phyloP scores from a whole-genome alignment of 2,888 invertebrate species.

The Koerneria pararmatus region DNA sequence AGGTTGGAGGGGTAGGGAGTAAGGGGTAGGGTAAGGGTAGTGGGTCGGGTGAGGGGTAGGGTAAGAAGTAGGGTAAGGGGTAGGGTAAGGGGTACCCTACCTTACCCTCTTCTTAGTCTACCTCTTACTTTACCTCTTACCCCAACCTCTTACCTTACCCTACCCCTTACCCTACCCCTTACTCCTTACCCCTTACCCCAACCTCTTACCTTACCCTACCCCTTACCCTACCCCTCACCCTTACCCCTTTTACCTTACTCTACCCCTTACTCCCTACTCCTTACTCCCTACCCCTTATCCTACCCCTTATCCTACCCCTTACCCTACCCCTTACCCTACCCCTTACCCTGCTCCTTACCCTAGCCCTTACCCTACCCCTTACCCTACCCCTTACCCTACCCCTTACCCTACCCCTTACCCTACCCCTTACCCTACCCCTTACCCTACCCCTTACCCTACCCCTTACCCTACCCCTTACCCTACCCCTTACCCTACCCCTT shows the following conservation, averaged over 20 bases:
- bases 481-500: too few relatives aligned
- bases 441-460: conserved; percentile 28
- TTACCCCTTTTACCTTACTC: not conserved
- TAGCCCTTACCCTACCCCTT: too few relatives aligned
- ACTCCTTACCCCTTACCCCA: conserved; percentile 19
- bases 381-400: conserved; percentile 11
- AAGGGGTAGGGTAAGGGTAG: too few relatives aligned
- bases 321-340: conserved; percentile 18
- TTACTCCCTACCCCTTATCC: too few relatives aligned
- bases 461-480: too few relatives aligned
- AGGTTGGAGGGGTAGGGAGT: conserved; percentile 15
- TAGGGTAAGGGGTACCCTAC: conserved; percentile 23
- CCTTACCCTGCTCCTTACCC: conserved; percentile 12
- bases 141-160: conserved; percentile 21
- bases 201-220: conserved; percentile 24
- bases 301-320: conserved; percentile 25
- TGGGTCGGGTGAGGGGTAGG: conserved; percentile 9
- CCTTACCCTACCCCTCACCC: conserved; percentile 10
- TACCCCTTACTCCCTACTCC: conserved; percentile 25
- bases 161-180: conserved; percentile 21
- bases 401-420: not conserved
- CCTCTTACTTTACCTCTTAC: conserved; percentile 22
- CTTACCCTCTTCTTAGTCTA: conserved; percentile 26
- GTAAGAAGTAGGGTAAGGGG: conserved; percentile 16
- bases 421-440: not conserved